A percentile compares a stretch with the other conserved stretches of the same genome.
These are phyloP conservation scores for Indicator maculatus DNA, from an alignment of 2,113 vertebrate species.

Conservation along the genomic window DNA sequence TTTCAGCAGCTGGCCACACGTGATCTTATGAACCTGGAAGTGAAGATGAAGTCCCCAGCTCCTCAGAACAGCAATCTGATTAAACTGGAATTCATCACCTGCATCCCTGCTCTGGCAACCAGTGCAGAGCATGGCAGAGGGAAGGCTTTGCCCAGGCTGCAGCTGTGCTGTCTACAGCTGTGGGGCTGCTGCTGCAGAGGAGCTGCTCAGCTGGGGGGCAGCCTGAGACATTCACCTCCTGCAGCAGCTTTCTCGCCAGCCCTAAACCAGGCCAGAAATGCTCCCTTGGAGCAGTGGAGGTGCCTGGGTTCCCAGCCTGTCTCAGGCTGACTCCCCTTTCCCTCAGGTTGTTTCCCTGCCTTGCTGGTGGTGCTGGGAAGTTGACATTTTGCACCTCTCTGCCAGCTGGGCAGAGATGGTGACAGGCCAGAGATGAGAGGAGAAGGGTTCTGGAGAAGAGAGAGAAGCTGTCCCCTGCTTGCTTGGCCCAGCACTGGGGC, in stretches of 20 bases:
- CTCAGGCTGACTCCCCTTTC: background rate
- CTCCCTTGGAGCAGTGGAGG: background rate
- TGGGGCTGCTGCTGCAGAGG: conserved; percentile 5
- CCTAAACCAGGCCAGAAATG: background rate
- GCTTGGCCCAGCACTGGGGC: background rate
- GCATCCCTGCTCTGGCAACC: conserved; percentile 40
- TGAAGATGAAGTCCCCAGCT: conserved; percentile 48
- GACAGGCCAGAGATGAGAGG: background rate
- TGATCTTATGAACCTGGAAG: conserved; percentile 9
- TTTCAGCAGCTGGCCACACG: conserved; percentile 5
- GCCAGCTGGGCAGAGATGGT: background rate
- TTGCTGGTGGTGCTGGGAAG: background rate
- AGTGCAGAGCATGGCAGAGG: conserved; percentile 38
- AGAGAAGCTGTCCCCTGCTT: background rate
- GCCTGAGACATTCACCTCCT: background rate
- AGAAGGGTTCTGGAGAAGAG: background rate
- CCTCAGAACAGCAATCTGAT: conserved; percentile 41
- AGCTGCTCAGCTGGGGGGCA: conserved; percentile 16
- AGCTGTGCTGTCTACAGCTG: background rate
- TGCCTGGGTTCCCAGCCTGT: background rate
- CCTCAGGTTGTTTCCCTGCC: background rate
- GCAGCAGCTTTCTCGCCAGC: background rate
- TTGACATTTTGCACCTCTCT: background rate
- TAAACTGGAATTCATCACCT: conserved; percentile 63
- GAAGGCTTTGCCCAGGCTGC: conserved; percentile 53